Evolutionary conservation across 2,113 vertebrate species (phyloP), one percentile per base, ranked within the genome.

Genomic region (Rynchops niger): DNA sequence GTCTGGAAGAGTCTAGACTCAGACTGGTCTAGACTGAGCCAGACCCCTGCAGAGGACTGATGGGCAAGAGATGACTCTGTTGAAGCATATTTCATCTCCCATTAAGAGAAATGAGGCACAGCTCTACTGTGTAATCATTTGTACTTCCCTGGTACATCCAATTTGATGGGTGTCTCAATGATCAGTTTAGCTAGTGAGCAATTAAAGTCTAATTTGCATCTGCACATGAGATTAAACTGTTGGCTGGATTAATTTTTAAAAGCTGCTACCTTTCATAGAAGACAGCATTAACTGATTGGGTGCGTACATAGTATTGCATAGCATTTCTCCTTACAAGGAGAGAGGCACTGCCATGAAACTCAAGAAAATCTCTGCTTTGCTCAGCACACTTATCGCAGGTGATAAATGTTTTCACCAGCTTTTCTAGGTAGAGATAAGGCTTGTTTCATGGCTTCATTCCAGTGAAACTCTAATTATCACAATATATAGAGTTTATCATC

Each of bases 201-300:
- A 91, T 96, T 96, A 79, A 96, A 87, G 19, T 16, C 43, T 86
- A 71, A 87, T 97, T 96, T 92, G 56, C 80, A 89, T 89, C 83
- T 23, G 62, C 69, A 84, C 69, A 84, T 2, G 9, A 56, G 90
- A 95, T 95, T 92, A 86, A 89, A 97, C 76, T 6, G 25, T 36
- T 15, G 43, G 69, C 74, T 82, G 40, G 92, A 93, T 94, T 92
- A 69, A 65, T 86, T 93, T 94, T 89, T 82, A 50, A 85, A 84
- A 71, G 80, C 65, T 82, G 47, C 36, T 93, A 67, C 56, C 43
- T 84, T 71, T 91, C 69, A 53, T 2, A 62, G 83, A 52, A 67
- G 40, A 30, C 65, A 61, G 43, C 21, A 40, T 11, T 36, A 52
- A 71, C 17, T 42, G 43, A 67, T 76, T 36, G 72, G 72, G 40